A percentile compares a stretch with the other conserved stretches of the same genome.
Evolutionary conservation across 2,888 invertebrate genomes (phyloP).

Genomic region (Ormyrus thymus): DNA sequence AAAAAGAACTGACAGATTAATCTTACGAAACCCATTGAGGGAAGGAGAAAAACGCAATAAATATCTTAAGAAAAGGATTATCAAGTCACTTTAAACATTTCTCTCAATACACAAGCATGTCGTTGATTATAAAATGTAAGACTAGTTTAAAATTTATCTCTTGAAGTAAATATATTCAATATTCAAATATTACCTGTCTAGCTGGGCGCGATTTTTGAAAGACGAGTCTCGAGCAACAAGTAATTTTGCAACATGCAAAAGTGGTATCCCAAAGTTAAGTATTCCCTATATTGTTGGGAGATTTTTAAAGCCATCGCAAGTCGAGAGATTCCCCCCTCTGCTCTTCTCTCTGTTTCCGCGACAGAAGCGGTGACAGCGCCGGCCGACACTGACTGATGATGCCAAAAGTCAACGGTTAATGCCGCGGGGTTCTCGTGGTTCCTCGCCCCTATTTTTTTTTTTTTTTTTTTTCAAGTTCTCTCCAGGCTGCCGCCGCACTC

Average conservation of each 20-base stretch:
- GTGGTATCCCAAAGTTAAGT: slow-evolving; percentile 3
- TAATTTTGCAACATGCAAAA: too few species aligned
- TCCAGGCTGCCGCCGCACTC: slow-evolving; percentile 24
- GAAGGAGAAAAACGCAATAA: slow-evolving; percentile 12
- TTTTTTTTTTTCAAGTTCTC: slow-evolving; percentile 49
- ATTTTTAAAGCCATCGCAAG: slow-evolving; percentile 57
- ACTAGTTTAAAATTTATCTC: too few species aligned
- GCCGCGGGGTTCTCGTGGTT: slow-evolving; percentile 57
- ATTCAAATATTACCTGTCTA: too few species aligned
- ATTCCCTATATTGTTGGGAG: slow-evolving; percentile 54
- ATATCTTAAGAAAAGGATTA: too few species aligned
- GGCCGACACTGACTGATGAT: slow-evolving; percentile 69
- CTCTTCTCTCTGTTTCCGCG: slow-evolving; percentile 26
- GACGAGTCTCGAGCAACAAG: too few species aligned
- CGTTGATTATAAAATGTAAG: too few species aligned
- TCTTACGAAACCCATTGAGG: slow-evolving; percentile 38
- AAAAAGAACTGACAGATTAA: slow-evolving; percentile 29
- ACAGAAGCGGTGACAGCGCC: slow-evolving; percentile 65
- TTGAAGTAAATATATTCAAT: too few species aligned
- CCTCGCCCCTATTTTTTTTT: slow-evolving; percentile 42
- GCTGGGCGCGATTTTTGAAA: too few species aligned
- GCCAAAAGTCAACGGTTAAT: slow-evolving; percentile 66
- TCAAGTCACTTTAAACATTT: too few species aligned
- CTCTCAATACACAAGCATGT: too few species aligned
- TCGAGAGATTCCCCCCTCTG: slow-evolving; percentile 43